Percentiles rank a stretch among this genome's conserved stretches.
phyloP scores from a whole-genome alignment of 64 coral and sea anemone genomes.

The Acropora tenuis region DNA sequence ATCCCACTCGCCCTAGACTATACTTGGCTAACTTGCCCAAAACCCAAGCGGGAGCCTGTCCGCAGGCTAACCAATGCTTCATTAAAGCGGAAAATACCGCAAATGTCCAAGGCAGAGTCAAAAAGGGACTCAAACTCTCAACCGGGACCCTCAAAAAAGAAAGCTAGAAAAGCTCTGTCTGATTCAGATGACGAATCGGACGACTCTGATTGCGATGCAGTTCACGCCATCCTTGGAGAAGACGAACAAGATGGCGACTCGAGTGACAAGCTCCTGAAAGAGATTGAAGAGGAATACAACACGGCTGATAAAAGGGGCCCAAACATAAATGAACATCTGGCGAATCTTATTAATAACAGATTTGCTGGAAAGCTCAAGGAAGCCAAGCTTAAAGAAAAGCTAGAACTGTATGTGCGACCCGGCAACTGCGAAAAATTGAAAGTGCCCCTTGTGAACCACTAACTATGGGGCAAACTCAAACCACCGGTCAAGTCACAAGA shows the following conservation, averaged over 20 bases:
- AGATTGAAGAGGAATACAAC: slow-evolving; percentile 32
- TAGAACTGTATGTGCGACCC: too few relatives aligned
- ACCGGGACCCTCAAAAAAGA: background rate
- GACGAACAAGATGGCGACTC: background rate
- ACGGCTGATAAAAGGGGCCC: too few relatives aligned
- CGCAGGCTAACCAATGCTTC: slow-evolving; percentile 1
- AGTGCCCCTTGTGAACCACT: slow-evolving; percentile 30
- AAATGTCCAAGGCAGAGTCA: background rate
- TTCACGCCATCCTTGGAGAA: too few relatives aligned
- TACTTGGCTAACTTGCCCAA: too few relatives aligned
- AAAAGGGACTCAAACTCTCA: background rate
- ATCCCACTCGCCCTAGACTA: too few relatives aligned
- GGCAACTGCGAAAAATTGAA: too few relatives aligned
- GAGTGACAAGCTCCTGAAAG: background rate
- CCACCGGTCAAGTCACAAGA: slow-evolving; percentile 32
- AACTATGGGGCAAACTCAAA: slow-evolving; percentile 64
- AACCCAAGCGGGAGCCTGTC: too few relatives aligned
- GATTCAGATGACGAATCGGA: too few relatives aligned
- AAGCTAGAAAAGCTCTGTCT: background rate
- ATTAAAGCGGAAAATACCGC: background rate
- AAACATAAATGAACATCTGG: slow-evolving; percentile 35
- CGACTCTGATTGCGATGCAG: too few relatives aligned
- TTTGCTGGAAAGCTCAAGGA: slow-evolving; percentile 37
- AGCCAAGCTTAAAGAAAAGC: too few relatives aligned
- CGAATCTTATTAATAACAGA: slow-evolving; percentile 41